Percentiles rank a stretch among this genome's conserved stretches.
These are phyloP conservation scores for Drosophila atripex DNA, from an alignment of 2,888 invertebrate species.

Conservation along the genomic window DNA sequence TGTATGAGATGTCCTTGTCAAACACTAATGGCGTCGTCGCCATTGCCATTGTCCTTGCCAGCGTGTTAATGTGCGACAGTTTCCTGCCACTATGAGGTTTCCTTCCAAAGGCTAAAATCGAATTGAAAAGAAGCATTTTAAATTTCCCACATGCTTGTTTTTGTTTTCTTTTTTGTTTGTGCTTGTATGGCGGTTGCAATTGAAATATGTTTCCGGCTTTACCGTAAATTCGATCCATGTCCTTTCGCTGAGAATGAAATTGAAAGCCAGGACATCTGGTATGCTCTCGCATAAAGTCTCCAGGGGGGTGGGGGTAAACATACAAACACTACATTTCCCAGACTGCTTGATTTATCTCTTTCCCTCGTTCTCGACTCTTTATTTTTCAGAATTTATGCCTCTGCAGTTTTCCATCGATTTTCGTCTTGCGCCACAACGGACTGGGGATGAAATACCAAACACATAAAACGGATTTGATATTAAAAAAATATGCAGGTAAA, in stretches of 20 bases:
- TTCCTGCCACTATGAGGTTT: slow-evolving; percentile 53
- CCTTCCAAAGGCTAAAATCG: slow-evolving; percentile 43
- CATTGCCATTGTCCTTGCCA: slow-evolving; percentile 63
- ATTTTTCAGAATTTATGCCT: slow-evolving; percentile 73
- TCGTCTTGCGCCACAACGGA: slow-evolving; percentile 77
- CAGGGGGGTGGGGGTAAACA: slow-evolving; percentile 20
- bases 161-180: background rate
- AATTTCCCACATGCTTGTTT: slow-evolving; percentile 35
- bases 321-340: slow-evolving; percentile 20
- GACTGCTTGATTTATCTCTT: slow-evolving; percentile 40
- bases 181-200: slow-evolving; percentile 42
- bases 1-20: slow-evolving; percentile 69
- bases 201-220: slow-evolving; percentile 53
- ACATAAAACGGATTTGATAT: slow-evolving; percentile 81
- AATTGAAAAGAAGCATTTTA: slow-evolving; percentile 50
- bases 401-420: slow-evolving; percentile 79
- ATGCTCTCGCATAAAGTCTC: slow-evolving; percentile 6
- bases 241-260: slow-evolving; percentile 12
- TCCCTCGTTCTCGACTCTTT: slow-evolving; percentile 24
- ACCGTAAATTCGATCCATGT: slow-evolving; percentile 15
- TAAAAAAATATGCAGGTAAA: slow-evolving; percentile 83
- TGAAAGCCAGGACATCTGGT: slow-evolving; percentile 23
- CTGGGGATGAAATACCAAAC: slow-evolving; percentile 83
- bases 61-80: slow-evolving; percentile 64
- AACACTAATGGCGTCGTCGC: slow-evolving; percentile 72